phyloP scores from a whole-genome alignment of 2,113 vertebrate species.

The Poeciliopsis prolifica region DNA sequence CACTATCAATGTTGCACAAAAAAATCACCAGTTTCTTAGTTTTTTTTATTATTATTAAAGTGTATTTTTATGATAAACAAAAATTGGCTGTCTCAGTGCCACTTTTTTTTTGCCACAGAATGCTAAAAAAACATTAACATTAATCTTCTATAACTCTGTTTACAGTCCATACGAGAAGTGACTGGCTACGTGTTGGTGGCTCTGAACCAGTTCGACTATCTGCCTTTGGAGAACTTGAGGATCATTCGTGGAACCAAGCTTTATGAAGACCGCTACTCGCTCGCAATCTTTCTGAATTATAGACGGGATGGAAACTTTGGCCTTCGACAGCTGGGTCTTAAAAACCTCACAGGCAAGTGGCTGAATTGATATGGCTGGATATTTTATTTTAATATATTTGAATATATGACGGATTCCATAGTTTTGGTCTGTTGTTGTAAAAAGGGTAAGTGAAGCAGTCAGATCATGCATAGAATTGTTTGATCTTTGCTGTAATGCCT shows the following conservation, averaged over 20 bases:
- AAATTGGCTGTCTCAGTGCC: background rate
- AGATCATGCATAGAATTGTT: background rate
- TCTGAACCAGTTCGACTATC: constrained; percentile 97
- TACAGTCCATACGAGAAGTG: constrained; percentile 96
- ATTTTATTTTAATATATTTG: background rate
- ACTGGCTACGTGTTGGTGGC: constrained; percentile 97
- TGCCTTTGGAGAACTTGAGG: constrained; percentile 95
- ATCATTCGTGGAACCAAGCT: constrained; percentile 95
- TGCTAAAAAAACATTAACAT: background rate
- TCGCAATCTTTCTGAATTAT: constrained; percentile 97
- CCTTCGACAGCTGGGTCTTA: constrained; percentile 91
- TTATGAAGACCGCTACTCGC: constrained; percentile 93
- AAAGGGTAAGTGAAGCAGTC: background rate
- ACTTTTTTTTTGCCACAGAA: background rate
- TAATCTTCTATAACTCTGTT: constrained; percentile 12
- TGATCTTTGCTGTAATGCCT: background rate
- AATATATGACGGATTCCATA: background rate
- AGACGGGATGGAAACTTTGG: constrained; percentile 94
- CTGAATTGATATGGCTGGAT: background rate
- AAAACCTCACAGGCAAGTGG: constrained; percentile 90
- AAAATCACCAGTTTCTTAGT: too few relatives aligned
- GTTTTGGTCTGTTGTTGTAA: background rate
- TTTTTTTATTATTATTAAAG: too few relatives aligned
- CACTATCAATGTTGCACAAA: background rate
- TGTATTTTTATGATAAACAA: background rate